Percentiles rank a stretch among this genome's conserved stretches.
These are phyloP conservation scores for Camelus dromedarius DNA, from an alignment of 2,113 vertebrate genomes.

Conservation along the genomic window DNA sequence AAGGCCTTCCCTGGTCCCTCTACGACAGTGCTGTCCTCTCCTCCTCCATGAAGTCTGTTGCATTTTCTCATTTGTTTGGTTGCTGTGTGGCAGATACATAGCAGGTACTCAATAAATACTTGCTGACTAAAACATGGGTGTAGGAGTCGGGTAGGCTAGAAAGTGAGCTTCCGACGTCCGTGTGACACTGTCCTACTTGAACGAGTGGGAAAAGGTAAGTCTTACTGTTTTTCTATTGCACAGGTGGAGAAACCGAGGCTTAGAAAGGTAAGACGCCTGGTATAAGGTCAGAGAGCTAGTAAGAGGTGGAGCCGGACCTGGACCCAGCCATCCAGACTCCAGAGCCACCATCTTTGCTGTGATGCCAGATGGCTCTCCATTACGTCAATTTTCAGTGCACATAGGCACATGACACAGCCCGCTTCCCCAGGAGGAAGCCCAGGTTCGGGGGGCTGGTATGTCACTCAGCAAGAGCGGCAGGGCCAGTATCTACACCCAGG, in stretches of 20 bases:
- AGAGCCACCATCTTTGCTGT: not conserved
- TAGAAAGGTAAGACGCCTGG: not conserved
- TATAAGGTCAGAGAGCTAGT: not conserved
- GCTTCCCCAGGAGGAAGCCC: not conserved
- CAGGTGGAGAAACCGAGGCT: not conserved
- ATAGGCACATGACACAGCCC: rapidly evolving
- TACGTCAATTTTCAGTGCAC: not conserved
- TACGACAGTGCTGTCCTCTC: rapidly evolving
- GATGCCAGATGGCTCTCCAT: not conserved
- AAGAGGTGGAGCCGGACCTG: not conserved
- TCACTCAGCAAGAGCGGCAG: not conserved
- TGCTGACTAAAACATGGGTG: not conserved
- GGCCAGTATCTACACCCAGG: not conserved
- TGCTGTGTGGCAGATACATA: not conserved
- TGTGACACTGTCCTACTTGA: not conserved
- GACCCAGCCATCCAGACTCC: not conserved
- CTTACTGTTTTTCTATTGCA: not conserved
- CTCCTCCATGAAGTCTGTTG: too few relatives aligned
- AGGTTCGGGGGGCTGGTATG: not conserved
- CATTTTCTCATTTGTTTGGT: not conserved
- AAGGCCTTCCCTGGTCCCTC: not conserved
- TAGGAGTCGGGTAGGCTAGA: not conserved
- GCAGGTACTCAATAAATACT: not conserved
- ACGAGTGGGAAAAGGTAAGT: not conserved
- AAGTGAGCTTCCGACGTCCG: not conserved